Evolutionary conservation across 2,113 vertebrate genomes (phyloP), one percentile per base, ranked within the genome.

Genomic region (Lamprotornis superbus): DNA sequence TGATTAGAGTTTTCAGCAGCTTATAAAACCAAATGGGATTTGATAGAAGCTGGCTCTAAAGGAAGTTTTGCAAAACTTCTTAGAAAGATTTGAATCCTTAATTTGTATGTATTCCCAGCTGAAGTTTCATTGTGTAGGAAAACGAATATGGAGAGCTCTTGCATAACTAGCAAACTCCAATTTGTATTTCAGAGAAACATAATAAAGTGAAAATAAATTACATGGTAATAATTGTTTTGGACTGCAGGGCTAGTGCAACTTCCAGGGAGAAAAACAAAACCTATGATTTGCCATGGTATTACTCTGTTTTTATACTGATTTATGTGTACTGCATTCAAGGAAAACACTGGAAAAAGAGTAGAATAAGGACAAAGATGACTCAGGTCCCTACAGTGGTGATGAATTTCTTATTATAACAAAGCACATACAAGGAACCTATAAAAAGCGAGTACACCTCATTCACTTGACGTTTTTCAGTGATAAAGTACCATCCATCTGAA

Each of bases 201-300:
- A 92, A 94, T 89, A 90, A 94, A 89, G 55, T 55, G 92, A 56
- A 94, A 93, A 93, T 95, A 95, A 73, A 94, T 92, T 93, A 82
- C 44, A 86, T 33, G 61, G 67, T 74, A 83, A 63, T 93, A 93
- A 96, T 49, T 96, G 93, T 87, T 67, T 95, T 94, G 92, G 85
- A 87, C 61, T 87, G 80, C 59, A 86, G 65, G 44, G 53, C 69
- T 85, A 82, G 22, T 15, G 10, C 76, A 74, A 79, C 90, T 96
- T 94, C 82, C 94, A 95, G 55, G 30, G 71, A 95, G 93, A 53
- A 91, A 94, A 91, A 94, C 57, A 95, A 95, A 91, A 83, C 56
- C 86, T 93, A 46, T 92, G 71, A 90, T 94, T 96, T 92, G 76
- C 82, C n/a, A 39, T 74, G 52, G 33, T 88, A 52, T 86, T 90